Percentiles rank a stretch among this genome's conserved stretches.
Conservation (phyloP, 2,113 vertebrate genomes). For the Verasper variegatus region DNA sequence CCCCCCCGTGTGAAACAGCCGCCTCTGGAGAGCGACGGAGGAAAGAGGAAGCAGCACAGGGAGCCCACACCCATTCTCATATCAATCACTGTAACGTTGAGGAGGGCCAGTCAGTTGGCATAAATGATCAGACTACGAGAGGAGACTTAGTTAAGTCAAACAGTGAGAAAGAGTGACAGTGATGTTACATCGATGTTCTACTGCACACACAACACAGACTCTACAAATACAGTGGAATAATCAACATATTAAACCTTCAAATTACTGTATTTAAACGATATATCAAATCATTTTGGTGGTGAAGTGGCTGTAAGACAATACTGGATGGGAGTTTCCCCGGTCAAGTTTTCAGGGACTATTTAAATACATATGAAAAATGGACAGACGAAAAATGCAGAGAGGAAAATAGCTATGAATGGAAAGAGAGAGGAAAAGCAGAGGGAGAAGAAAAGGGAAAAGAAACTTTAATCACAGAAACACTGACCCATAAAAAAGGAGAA, state of each 20-base stretch:
- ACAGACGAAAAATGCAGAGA: conserved; percentile 37
- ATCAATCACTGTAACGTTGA: conserved; percentile 66
- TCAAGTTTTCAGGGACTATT: conserved; percentile 48
- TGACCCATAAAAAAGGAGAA: conserved; percentile 80
- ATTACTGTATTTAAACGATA: conserved; percentile 14
- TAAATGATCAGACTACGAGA: conserved; percentile 51
- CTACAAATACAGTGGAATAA: not conserved
- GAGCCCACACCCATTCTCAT: conserved; percentile 48
- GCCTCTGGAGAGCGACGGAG: conserved; percentile 37
- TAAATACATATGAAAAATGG: conserved; percentile 64
- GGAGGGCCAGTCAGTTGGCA: conserved; percentile 61
- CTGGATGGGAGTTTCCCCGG: conserved; percentile 59
- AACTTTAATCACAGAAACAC: conserved; percentile 83
- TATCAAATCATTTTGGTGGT: conserved; percentile 2
- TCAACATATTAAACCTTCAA: not conserved
- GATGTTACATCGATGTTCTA: not conserved
- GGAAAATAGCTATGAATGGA: conserved; percentile 77
- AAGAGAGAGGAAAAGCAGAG: conserved; percentile 67
- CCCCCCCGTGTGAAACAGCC: conserved; percentile 59
- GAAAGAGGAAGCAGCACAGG: conserved; percentile 58
- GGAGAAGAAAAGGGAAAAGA: conserved; percentile 54
- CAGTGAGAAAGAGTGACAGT: conserved; percentile 50
- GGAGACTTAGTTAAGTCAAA: not conserved
- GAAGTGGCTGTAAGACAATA: conserved; percentile 22
- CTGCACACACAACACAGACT: not conserved